Base-by-base conservation (phyloP, 2,113 vertebrate species). In the Hippolais icterina region DNA sequence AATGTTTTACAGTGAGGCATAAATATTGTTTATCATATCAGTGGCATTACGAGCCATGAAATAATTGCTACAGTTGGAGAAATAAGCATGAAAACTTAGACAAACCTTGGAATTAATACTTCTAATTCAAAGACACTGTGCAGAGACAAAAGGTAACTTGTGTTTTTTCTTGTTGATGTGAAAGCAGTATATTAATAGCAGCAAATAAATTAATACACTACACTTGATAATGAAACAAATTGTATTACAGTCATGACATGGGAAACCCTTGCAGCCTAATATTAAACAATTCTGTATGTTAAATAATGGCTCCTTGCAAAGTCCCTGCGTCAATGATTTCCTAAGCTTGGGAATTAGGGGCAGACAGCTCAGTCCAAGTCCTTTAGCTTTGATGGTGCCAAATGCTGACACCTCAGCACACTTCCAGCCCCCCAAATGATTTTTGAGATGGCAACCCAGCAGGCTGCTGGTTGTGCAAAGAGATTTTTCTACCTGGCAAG, bases 11-110 rank as follows among this genome's bases (percentile, higher is more conserved):
- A 97, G 97, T 88, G 90, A 47, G 94, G 98, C 97, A 98, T 98
- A 98, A 98, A 98, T 98, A 98, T 98, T 98, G 97, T 98, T 98
- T 98, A 98, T 98, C 97, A 94, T 98, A 98, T 98, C 98, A 97
- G 97, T 98, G 97, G 98, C 97, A 86, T 98, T 97, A 94, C 77
- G 87, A 97, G 97, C 97, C 97, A 96, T 94, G 95, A 97, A 98
- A 97, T 98, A 98, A 98, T 98, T 98, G 98, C 92, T 69, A 92
- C 97, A 96, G 97, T 98, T 98, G 97, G 97, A 98, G 85, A 95
- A 95, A 96, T 95, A 97, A 97, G 94, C 87, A 72, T 2, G 92
- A 91, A 97, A 97, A 97, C 94, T 97, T 93, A 59, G 88, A 91
- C 79, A 87, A 94, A 97, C 94, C 95, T 96, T 97, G 97, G 97